These are phyloP conservation scores for Eristalis intricaria DNA, from an alignment of 2,888 invertebrate genomes.

Conservation along the genomic window DNA sequence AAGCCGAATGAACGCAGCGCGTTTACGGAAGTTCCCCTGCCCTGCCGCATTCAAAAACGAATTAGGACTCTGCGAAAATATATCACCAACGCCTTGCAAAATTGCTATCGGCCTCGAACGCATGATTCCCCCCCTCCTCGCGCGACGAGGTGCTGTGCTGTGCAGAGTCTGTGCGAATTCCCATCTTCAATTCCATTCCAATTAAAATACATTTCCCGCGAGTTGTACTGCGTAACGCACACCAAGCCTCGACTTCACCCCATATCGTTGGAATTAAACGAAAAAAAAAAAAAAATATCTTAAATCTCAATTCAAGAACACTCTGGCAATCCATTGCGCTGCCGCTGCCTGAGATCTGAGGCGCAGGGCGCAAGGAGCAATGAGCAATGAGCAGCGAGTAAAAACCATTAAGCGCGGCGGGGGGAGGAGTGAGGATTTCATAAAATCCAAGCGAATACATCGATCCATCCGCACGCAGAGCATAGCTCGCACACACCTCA, in stretches of 20 bases:
- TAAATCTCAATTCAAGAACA: slow-evolving; percentile 69
- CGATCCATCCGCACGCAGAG: slow-evolving; percentile 40
- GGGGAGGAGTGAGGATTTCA: slow-evolving; percentile 16
- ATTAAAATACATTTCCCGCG: slow-evolving; percentile 68
- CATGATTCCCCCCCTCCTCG: background rate
- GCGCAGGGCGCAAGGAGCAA: background rate
- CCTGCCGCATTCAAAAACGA: background rate
- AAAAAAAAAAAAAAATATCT: slow-evolving; percentile 37
- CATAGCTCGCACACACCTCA: slow-evolving; percentile 4
- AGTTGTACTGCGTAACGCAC: slow-evolving; percentile 38
- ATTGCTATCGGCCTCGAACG: slow-evolving; percentile 39
- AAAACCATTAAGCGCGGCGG: background rate
- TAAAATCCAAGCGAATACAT: slow-evolving; percentile 11
- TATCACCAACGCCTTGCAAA: slow-evolving; percentile 48
- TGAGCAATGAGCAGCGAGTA: background rate
- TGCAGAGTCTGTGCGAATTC: slow-evolving; percentile 45
- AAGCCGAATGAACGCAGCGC: background rate
- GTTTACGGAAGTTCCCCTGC: background rate
- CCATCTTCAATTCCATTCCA: slow-evolving; percentile 64
- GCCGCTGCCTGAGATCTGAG: background rate
- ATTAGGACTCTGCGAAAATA: slow-evolving; percentile 38
- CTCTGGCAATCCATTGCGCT: slow-evolving; percentile 25
- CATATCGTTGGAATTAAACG: slow-evolving; percentile 43
- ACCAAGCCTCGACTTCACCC: slow-evolving; percentile 55
- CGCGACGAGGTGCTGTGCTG: background rate